Evolutionary conservation across 2,797 vertebrate species (phyloP).

Genomic region (Falco novaeseelandiae): DNA sequence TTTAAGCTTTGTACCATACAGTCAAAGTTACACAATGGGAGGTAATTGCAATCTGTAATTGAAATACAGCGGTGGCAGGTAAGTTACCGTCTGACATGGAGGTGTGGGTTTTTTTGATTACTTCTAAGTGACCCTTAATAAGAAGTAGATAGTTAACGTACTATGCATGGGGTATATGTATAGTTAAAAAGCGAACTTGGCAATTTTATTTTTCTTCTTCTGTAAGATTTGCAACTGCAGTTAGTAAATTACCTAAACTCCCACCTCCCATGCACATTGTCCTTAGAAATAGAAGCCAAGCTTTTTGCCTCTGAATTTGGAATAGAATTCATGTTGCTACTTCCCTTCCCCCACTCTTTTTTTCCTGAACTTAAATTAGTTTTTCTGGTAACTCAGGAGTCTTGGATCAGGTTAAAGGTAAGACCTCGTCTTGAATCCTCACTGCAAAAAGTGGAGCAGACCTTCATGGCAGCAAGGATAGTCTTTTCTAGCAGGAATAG

Average conservation of each 20-base stretch:
- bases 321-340: not conserved
- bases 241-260: not conserved
- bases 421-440: not conserved
- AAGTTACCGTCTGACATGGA: not conserved
- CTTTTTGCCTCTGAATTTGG: not conserved
- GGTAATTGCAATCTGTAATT: not conserved
- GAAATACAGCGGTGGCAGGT: not conserved
- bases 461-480: not conserved
- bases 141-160: not conserved
- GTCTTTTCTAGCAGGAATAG: not conserved
- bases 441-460: not conserved
- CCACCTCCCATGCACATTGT: not conserved
- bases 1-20: not conserved
- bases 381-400: not conserved
- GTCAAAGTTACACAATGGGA: not conserved
- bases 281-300: not conserved
- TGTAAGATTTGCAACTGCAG: not conserved
- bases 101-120: not conserved
- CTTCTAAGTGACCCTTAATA: not conserved
- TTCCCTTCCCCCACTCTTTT: not conserved
- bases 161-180: accelerated
- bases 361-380: not conserved
- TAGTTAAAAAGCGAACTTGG: not conserved
- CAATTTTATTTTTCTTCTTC: not conserved
- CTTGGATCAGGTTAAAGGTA: not conserved